Evolutionary conservation across 2,888 invertebrate genomes (phyloP).

Genomic region (Tipula vernalis): DNA sequence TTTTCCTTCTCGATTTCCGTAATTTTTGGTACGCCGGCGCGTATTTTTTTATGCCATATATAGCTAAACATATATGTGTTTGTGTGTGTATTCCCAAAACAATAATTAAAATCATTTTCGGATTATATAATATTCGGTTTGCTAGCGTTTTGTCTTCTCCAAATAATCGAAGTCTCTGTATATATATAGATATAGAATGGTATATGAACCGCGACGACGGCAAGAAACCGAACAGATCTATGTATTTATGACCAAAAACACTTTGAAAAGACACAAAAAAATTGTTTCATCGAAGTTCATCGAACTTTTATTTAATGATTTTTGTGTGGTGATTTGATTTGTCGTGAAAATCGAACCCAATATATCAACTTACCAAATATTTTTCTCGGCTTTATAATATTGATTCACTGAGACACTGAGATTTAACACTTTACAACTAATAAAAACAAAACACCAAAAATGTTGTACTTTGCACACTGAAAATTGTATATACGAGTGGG

Average conservation of each 20-base stretch:
- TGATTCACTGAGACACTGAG: background rate
- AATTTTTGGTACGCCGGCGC: background rate
- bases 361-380: background rate
- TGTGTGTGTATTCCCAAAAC: background rate
- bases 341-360: background rate
- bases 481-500: background rate
- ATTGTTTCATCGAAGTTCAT: background rate
- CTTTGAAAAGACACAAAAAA: background rate
- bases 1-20: background rate
- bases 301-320: background rate
- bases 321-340: background rate
- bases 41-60: background rate
- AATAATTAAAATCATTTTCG: background rate
- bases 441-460: background rate
- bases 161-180: background rate
- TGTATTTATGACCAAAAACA: background rate
- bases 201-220: background rate
- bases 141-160: background rate
- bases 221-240: background rate
- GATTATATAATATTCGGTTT: background rate
- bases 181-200: background rate
- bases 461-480: background rate
- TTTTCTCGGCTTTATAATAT: background rate
- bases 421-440: background rate
- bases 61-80: background rate